Percentiles rank a stretch among this genome's conserved stretches.
These are phyloP conservation scores for Patella pellucida DNA, from an alignment of 2,888 invertebrate genomes.

Conservation along the genomic window DNA sequence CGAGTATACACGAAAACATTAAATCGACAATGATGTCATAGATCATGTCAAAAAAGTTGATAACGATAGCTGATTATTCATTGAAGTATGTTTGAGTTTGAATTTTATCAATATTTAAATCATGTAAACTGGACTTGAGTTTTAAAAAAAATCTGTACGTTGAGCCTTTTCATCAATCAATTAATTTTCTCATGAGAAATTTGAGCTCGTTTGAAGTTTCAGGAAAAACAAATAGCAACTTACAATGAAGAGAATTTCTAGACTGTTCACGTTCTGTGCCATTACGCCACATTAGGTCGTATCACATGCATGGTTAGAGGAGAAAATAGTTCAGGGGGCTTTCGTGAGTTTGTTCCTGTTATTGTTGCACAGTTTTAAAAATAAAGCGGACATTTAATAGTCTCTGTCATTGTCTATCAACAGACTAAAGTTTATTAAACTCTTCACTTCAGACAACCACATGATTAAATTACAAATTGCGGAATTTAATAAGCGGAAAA, in stretches of 20 bases:
- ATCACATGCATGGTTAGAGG: not conserved
- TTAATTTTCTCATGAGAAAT: slow-evolving; percentile 10
- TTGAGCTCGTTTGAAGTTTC: not conserved
- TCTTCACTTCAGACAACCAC: not conserved
- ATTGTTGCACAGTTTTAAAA: not conserved
- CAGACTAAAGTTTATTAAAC: not conserved
- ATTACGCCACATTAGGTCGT: not conserved
- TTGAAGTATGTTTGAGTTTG: no score
- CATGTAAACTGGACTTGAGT: no score
- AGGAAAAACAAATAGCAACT: not conserved
- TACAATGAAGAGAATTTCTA: not conserved
- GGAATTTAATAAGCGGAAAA: slow-evolving; percentile 3
- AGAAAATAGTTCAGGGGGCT: not conserved
- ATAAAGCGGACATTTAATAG: slow-evolving; percentile 4
- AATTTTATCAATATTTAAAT: no score
- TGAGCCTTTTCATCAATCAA: not conserved
- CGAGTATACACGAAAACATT: no score
- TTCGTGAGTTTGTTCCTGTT: slow-evolving; percentile 1
- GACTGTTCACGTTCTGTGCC: not conserved
- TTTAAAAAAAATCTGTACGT: no score
- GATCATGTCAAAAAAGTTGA: no score
- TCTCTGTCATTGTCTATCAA: not conserved
- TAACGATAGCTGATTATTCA: no score
- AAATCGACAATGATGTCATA: no score
- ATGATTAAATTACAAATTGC: not conserved